phyloP scores from a whole-genome alignment of 2,888 invertebrate genomes.

The Microchrysa polita region DNA sequence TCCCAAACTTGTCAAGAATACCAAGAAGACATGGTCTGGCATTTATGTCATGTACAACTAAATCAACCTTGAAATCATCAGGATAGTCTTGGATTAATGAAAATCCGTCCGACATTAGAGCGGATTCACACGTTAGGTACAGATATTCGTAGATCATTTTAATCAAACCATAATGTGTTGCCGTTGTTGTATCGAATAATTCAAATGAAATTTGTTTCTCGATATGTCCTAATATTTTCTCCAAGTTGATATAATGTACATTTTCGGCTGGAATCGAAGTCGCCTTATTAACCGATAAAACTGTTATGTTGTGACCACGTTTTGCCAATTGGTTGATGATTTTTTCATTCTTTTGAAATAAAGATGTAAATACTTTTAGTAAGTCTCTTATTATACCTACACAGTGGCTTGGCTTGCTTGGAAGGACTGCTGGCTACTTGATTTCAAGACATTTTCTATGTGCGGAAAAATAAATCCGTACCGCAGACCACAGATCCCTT shows the following conservation, averaged over 20 bases:
- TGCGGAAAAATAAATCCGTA: too few relatives aligned
- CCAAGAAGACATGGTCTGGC: slow-evolving; percentile 54
- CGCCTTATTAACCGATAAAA: slow-evolving; percentile 45
- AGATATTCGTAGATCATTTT: not conserved
- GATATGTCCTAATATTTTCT: slow-evolving; percentile 38
- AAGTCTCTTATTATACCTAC: too few relatives aligned
- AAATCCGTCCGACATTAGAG: slow-evolving; percentile 54
- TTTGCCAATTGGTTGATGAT: slow-evolving; percentile 46
- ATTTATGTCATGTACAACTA: slow-evolving; percentile 56
- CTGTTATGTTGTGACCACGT: slow-evolving; percentile 51
- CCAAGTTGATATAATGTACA: slow-evolving; percentile 50
- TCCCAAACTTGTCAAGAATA: slow-evolving; percentile 56
- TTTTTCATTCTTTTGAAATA: slow-evolving; percentile 46
- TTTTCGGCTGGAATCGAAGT: slow-evolving; percentile 40
- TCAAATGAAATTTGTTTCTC: slow-evolving; percentile 12
- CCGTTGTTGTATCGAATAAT: not conserved
- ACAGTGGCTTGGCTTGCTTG: too few relatives aligned
- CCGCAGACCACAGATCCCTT: too few relatives aligned
- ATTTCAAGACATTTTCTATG: too few relatives aligned
- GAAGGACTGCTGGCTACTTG: too few relatives aligned
- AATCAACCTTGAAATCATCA: slow-evolving; percentile 56
- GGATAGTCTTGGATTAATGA: slow-evolving; percentile 55
- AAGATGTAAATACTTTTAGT: too few relatives aligned
- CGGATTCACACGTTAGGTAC: slow-evolving; percentile 40
- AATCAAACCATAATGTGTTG: not conserved